Base-by-base conservation (phyloP, 2,888 invertebrate genomes). In the Cerastis rubricosa region DNA sequence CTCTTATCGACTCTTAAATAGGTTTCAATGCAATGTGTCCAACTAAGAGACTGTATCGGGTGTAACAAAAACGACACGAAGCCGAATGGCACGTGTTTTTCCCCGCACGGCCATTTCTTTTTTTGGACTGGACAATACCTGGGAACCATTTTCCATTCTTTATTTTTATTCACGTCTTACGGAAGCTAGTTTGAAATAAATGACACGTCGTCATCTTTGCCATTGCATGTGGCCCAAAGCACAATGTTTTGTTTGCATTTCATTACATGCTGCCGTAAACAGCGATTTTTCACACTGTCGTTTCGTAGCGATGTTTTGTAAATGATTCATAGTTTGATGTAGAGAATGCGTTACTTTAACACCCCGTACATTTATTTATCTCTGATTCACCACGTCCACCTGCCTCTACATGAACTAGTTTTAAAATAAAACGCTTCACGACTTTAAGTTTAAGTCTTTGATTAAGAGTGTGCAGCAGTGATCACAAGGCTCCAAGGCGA, bases 381-480 rank as follows among this genome's bases (percentile, higher is more conserved):
- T 45, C 35, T 59, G 14, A 59, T 49, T 81, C 25, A 7, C 43
- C n/a, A n/a, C n/a, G n/a, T n/a, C n/a, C n/a, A n/a, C n/a, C n/a
- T n/a, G n/a, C n/a, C 22, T 78, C 19, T 17, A n/a, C 22, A 49
- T 22, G 35, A n/a, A 43, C 1, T 17, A 40, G 61, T 47, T 76
- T 40, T 49, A 19, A 70, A 82, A 57, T 78, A 71, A 63, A 54
- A 47, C 14, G 54, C 43, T 54, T 69, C 47, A 51, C 25, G 40
- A 19, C 17, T 80, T 25, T 45, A 47, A 80, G 64, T 45, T n/a
- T 8, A 78, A 59, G 47, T 70, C 80, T 86, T 80, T 85, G 80
- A 80, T 80, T 80, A 69, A 59, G 70, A 67, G 40, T 51, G 80
- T 70, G 69, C 71, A 51, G 64, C 22, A 19, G 49, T 84, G 84